Percentiles rank a stretch among this genome's conserved stretches.
Conservation (phyloP, 64 coral and sea anemone genomes). For the Actinia equina region DNA sequence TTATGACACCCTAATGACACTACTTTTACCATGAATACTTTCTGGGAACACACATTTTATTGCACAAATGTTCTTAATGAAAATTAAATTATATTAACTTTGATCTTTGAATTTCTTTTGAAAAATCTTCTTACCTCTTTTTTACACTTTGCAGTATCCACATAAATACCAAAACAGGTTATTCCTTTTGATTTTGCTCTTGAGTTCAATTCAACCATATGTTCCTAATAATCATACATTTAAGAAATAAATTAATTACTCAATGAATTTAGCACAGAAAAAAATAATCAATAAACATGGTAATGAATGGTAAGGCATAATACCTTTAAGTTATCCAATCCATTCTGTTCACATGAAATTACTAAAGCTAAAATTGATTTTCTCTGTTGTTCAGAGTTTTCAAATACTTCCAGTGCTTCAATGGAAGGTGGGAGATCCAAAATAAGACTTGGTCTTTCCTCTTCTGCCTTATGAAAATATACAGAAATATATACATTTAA, state of each 20-base stretch:
- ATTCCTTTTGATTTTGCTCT: neutral
- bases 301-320: too few species aligned
- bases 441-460: neutral
- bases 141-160: neutral
- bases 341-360: neutral
- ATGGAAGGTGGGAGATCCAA: neutral
- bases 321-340: neutral
- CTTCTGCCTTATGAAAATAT: neutral
- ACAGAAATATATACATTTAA: too few species aligned
- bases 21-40: too few species aligned
- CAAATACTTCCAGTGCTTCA: neutral
- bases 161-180: slow-evolving; percentile 5
- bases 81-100: too few species aligned
- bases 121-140: neutral
- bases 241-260: too few species aligned
- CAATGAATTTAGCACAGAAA: too few species aligned
- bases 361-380: neutral
- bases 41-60: too few species aligned
- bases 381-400: neutral
- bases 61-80: too few species aligned
- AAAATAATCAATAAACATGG: too few species aligned
- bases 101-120: neutral
- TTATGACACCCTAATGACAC: too few species aligned
- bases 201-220: neutral
- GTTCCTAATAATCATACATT: neutral